Evolutionary conservation across 64 coral and sea anemone genomes (phyloP), one percentile per base, ranked within the genome.

Genomic region (Porites australiensis): DNA sequence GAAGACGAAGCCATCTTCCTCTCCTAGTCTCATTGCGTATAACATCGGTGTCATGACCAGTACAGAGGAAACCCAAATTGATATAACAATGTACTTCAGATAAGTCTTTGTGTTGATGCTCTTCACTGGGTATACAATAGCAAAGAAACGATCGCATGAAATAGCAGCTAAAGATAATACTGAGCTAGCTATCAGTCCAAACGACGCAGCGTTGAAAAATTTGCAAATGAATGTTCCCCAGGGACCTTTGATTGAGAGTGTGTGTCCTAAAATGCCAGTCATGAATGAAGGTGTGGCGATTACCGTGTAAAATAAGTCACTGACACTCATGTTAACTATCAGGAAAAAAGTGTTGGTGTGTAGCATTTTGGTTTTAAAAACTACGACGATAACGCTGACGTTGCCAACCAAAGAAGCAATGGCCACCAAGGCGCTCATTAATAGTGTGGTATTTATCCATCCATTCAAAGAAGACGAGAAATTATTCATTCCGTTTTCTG

Each of bases 131-230:
- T 77, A 64, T 10, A 75, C 75, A 44, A 89, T 89, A 6, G 74
- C 87, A 45, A 89, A 57, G 74, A 77, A 89, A 20, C 87, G 87
- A 68, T 89, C 87, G 11, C 45, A 75, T 5, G 87, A 50, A 23
- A 89, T 89, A 6, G 87, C 87, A 18, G 87, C 75, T 48, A 89
- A 47, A 15, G 87, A 78, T 9, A 89, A 61, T 2, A 89, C 87
- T 9, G 87, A 89, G 52, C 87, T 89, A 2, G 87, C 74, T 19
- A 89, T 89, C 44, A 89, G 60, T 18, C 87, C 87, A 78, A 89
- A 89, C 2, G 58, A n/a, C 8, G 71, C 60, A 14, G 58, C 59
- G 59, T 89, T 89, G 20, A 79, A 14, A 22, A 89, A 79, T 61
- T 89, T 89, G 54, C 87, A 89, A 23, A 89, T 79, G 48, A 67